phyloP scores from a whole-genome alignment of 2,888 invertebrate species.

The Tenthredo notha region DNA sequence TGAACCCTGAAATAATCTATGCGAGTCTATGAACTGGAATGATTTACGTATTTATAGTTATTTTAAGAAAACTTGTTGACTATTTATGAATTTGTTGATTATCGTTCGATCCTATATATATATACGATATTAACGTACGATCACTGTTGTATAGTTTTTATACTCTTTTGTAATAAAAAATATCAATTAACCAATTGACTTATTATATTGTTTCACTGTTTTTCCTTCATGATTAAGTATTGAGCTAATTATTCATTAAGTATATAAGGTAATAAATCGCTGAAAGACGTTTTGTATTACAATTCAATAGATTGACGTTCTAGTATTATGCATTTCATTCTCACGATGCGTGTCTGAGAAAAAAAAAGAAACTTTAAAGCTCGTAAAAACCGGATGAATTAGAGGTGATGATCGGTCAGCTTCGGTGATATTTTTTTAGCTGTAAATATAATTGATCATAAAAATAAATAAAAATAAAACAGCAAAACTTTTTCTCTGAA shows the following conservation, averaged over 20 bases:
- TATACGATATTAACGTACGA: constrained; percentile 38
- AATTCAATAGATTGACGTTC: neutral
- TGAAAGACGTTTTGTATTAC: neutral
- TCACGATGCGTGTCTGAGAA: neutral
- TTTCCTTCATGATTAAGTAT: constrained; percentile 15
- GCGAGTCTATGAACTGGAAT: constrained; percentile 18
- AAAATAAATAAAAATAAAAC: neutral
- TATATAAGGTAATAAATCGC: constrained; percentile 4
- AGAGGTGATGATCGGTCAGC: neutral
- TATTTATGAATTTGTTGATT: constrained; percentile 50
- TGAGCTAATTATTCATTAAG: constrained; percentile 9
- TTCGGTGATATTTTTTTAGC: neutral
- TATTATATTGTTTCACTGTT: constrained; percentile 17
- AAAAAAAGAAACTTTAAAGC: neutral
- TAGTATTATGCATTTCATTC: neutral
- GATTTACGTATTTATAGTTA: constrained; percentile 43
- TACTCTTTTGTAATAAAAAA: constrained; percentile 61
- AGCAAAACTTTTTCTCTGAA: neutral
- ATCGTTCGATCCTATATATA: constrained; percentile 14
- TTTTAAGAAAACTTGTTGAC: constrained; percentile 38
- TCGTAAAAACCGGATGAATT: neutral
- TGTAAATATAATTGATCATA: neutral
- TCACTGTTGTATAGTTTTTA: constrained; percentile 54
- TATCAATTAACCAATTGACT: neutral
- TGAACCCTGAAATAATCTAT: constrained; percentile 27